Evolutionary conservation across 2,797 vertebrate species (phyloP).

Genomic region (Adelosebastes latens): DNA sequence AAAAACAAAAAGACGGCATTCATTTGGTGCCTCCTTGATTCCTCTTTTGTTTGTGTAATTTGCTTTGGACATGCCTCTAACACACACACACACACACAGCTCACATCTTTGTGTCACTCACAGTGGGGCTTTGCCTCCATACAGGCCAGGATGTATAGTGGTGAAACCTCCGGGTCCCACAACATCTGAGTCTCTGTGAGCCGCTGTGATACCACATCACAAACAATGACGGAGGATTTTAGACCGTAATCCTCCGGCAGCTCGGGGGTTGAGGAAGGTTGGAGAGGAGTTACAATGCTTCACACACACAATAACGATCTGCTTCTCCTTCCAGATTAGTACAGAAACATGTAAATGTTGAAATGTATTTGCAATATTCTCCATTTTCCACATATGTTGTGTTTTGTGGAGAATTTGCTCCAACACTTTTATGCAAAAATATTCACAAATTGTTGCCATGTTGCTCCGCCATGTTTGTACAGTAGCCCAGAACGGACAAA

Average conservation of each 20-base stretch:
- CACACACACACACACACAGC: neutral
- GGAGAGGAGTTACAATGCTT: neutral
- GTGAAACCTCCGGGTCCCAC: constrained; percentile 19
- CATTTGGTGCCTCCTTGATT: constrained; percentile 60
- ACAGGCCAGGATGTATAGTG: neutral
- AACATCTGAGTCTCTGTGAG: constrained; percentile 24
- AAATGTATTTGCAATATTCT: neutral
- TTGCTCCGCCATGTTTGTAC: neutral
- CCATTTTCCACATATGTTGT: neutral
- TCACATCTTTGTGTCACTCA: constrained; percentile 27
- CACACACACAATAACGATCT: neutral
- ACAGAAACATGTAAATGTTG: neutral
- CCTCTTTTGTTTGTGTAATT: constrained; percentile 60
- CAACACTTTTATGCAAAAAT: neutral
- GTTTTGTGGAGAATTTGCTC: fast-evolving
- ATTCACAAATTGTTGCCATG: neutral
- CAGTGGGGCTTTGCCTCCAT: constrained; percentile 26
- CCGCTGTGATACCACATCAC: neutral
- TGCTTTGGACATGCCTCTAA: constrained; percentile 42
- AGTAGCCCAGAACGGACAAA: neutral
- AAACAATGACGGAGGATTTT: constrained; percentile 46
- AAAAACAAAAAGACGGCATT: constrained; percentile 63
- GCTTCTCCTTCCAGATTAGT: neutral
- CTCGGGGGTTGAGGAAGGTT: constrained; percentile 4
- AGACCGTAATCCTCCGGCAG: constrained; percentile 25